Conservation (phyloP, 2,888 invertebrate species). For the Apamea epomidion region DNA sequence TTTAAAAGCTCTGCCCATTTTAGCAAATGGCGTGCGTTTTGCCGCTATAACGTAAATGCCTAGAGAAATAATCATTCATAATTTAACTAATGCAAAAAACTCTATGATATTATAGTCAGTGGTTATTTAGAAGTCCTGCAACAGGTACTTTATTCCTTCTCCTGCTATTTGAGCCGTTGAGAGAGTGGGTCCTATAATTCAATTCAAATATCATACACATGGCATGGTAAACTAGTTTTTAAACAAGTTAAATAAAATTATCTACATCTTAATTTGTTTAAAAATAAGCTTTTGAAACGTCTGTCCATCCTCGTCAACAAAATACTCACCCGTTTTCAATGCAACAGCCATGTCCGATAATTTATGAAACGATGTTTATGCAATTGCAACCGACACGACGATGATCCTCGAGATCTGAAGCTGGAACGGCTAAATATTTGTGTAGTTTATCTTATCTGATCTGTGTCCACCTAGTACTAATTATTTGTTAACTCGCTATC, state of each 20-base stretch:
- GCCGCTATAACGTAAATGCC: conserved; percentile 98
- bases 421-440: conserved; percentile 89
- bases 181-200: not conserved
- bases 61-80: conserved; percentile 72
- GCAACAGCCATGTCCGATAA: conserved; percentile 85
- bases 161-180: not conserved
- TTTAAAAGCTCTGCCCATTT: conserved; percentile 95
- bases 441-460: conserved; percentile 18
- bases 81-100: not conserved
- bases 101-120: not conserved
- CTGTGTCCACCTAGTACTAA: not conserved
- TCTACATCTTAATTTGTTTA: not conserved
- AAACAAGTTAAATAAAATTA: not conserved
- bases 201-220: not conserved
- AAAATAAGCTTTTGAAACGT: not conserved
- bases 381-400: not conserved
- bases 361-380: not conserved
- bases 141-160: not conserved
- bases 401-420: conserved; percentile 95
- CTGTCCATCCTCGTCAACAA: not conserved
- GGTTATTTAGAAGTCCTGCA: not conserved
- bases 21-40: conserved; percentile 98
- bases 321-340: conserved; percentile 80
- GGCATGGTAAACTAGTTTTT: not conserved
- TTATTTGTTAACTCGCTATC: conserved; percentile 6